Base-by-base conservation (phyloP, 1,140 invertebrate genomes). In the Listronotus bonariensis region DNA sequence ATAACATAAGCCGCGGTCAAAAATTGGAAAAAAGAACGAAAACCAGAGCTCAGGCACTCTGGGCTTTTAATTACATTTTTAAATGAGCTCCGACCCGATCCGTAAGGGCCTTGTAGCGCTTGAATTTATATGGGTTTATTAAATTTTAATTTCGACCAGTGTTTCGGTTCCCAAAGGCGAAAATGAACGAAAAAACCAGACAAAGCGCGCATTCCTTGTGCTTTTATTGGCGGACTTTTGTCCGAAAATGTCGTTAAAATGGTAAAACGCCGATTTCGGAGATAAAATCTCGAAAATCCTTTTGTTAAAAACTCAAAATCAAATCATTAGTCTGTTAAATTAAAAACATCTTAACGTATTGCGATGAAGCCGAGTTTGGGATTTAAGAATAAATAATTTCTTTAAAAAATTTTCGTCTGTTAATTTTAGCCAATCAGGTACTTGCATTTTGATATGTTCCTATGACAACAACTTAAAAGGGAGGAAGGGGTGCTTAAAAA, bases 61-160 rank as follows among this genome's bases (percentile, higher is more conserved):
- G 40, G 49, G 56, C 64, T 66, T 66, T 66, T 66, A 66, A 66
- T 66, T 66, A 66, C 64, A 66, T 66, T 66, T 66, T 66, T 66
- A 66, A 66, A 66, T 66, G 64, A 66, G 64, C 55, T 57, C 40
- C 45, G 54, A 12, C 11, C 64, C 53, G 56, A 52, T 55, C 46
- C 40, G 54, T 52, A 57, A 57, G 64, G 49, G 53, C 64, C 64
- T 66, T 49, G 57, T 66, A 66, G 64, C 64, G 64, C 51, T 55
- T 66, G 64, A 66, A 66, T 66, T 66, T 66, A 66, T 66, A 66
- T 66, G 64, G 64, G 64, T 66, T 66, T 66, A 66, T 66, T 66
- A 66, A 66, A 66, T 66, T 66, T 66, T 66, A 66, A 66, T 66
- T 66, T 66, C 64, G 64, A 66, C 55, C 64, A 60, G 64, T 60